phyloP scores from a whole-genome alignment of 2,888 invertebrate genomes.

The Allygus modestus region DNA sequence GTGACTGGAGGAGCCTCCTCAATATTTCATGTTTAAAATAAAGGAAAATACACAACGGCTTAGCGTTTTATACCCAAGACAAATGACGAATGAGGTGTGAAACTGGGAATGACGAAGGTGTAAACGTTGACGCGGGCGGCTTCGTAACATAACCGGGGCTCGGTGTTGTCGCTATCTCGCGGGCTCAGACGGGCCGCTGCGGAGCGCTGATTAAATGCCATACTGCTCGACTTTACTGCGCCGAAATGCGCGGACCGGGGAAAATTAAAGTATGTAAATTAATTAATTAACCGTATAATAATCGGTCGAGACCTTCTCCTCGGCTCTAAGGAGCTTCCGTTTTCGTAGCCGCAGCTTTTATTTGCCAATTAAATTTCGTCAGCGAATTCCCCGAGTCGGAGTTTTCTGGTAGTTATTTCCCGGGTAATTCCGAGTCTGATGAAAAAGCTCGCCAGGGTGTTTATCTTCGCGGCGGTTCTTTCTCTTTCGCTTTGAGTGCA shows the following conservation, averaged over 20 bases:
- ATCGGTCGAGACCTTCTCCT: constrained; percentile 16
- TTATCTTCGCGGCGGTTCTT: not conserved
- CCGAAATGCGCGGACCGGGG: not conserved
- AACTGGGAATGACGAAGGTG: constrained; percentile 1
- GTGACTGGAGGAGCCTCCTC: no score
- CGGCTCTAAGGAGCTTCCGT: constrained; percentile 6
- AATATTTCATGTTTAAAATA: no score
- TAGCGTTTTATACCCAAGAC: no score
- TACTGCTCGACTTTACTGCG: constrained; percentile 50
- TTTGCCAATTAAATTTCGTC: constrained; percentile 57
- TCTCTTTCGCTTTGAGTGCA: constrained; percentile 44
- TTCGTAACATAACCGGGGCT: not conserved
- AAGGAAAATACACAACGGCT: no score
- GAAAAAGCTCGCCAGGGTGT: not conserved
- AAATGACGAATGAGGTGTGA: not conserved
- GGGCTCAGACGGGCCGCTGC: not conserved
- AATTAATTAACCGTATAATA: constrained; percentile 49
- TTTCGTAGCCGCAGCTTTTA: constrained; percentile 7
- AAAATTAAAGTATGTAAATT: constrained; percentile 33
- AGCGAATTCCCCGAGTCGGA: not conserved
- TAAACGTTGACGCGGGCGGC: not conserved
- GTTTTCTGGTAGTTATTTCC: constrained; percentile 38
- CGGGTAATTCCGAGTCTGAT: not conserved
- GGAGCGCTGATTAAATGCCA: constrained; percentile 11
- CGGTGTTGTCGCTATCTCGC: constrained; percentile 11